phyloP scores from a whole-genome alignment of 1,140 invertebrate genomes.

The Paraescarpia echinospica region DNA sequence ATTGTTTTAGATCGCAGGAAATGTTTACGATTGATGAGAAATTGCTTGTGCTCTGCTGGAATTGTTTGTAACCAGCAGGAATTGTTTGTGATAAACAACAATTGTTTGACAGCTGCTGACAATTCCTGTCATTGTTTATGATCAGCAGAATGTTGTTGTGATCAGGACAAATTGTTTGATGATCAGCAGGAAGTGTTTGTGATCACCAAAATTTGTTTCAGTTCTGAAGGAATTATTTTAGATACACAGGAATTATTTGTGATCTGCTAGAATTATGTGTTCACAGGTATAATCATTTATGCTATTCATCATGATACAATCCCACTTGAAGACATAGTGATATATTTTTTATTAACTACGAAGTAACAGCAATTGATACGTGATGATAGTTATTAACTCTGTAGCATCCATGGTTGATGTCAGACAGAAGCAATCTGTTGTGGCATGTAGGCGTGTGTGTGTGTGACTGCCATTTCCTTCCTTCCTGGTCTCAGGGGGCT shows the following conservation, averaged over 20 bases:
- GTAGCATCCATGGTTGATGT: neutral
- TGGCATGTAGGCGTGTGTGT: neutral
- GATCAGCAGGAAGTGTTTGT: neutral
- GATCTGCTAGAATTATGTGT: neutral
- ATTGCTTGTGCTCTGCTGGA: neutral
- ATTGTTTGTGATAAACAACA: neutral
- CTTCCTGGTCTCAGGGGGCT: neutral
- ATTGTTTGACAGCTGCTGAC: neutral
- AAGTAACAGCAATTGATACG: neutral
- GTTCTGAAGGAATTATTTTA: neutral
- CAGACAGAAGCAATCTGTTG: neutral
- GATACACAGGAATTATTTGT: neutral
- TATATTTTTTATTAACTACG: neutral
- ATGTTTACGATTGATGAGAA: neutral
- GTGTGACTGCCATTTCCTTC: neutral
- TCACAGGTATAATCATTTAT: neutral
- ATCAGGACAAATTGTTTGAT: neutral
- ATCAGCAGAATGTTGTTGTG: neutral
- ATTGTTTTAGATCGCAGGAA: no score
- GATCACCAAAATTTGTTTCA: neutral
- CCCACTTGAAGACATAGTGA: no score
- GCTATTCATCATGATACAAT: no score
- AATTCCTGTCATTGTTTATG: neutral
- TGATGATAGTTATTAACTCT: neutral
- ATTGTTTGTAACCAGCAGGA: neutral